Percentiles rank a stretch among this genome's conserved stretches.
These are phyloP conservation scores for Hofmannophila pseudospretella DNA, from an alignment of 2,888 invertebrate species.

Conservation along the genomic window DNA sequence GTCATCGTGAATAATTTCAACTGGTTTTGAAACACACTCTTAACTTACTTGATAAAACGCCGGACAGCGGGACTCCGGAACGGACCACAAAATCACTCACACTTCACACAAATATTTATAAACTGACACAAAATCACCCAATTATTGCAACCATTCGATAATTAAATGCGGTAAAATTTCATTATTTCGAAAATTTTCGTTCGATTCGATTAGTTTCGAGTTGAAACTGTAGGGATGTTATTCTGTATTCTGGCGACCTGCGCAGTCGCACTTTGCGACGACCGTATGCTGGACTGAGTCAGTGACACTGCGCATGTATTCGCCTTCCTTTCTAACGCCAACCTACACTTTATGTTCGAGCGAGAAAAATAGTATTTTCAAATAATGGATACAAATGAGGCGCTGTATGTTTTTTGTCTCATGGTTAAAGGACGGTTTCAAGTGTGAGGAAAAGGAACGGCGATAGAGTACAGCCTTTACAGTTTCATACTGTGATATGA, in stretches of 20 bases:
- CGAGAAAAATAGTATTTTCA: slow-evolving; percentile 45
- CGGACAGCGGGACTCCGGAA: slow-evolving; percentile 59
- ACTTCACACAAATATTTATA: slow-evolving; percentile 20
- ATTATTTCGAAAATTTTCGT: slow-evolving; percentile 44
- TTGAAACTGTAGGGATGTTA: slow-evolving; percentile 15
- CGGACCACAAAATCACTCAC: slow-evolving; percentile 24
- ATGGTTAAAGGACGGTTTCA: slow-evolving; percentile 27
- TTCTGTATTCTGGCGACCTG: slow-evolving; percentile 12
- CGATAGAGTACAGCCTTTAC: slow-evolving; percentile 36
- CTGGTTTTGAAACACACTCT: too few species aligned
- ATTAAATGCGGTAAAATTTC: slow-evolving; percentile 23
- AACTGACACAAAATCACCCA: slow-evolving; percentile 20
- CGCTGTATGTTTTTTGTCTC: slow-evolving; percentile 29
- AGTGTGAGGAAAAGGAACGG: slow-evolving; percentile 33
- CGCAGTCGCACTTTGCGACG: slow-evolving; percentile 31
- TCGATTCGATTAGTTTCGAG: slow-evolving; percentile 37
- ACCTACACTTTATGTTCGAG: slow-evolving; percentile 20
- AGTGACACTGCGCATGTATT: slow-evolving; percentile 67
- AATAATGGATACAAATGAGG: slow-evolving; percentile 18
- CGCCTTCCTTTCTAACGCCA: slow-evolving; percentile 42
- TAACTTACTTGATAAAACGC: slow-evolving; percentile 54
- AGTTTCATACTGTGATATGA: slow-evolving; percentile 51
- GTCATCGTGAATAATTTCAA: too few species aligned
- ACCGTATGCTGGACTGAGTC: slow-evolving; percentile 61
- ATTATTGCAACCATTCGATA: slow-evolving; percentile 24